Conservation (phyloP, 2,797 vertebrate genomes). For the Lacerta agilis region DNA sequence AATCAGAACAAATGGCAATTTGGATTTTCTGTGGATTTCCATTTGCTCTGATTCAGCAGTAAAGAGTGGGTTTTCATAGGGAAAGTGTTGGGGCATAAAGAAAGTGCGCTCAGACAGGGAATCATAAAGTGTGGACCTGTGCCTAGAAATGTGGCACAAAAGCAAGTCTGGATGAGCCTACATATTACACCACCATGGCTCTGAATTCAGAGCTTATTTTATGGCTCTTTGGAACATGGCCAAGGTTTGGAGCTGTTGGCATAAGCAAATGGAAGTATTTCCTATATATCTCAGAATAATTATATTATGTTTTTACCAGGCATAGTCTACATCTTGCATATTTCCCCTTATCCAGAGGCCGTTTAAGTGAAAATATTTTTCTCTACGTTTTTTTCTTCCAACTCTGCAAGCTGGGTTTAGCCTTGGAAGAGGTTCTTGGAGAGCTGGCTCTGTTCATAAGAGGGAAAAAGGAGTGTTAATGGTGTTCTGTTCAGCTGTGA, state of each 20-base stretch:
- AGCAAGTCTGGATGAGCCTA: too few species aligned
- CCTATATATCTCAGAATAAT: background rate
- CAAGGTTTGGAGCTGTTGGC: conserved; percentile 7
- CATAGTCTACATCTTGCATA: background rate
- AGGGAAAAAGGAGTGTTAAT: background rate
- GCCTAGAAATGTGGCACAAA: too few species aligned
- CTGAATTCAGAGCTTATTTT: background rate
- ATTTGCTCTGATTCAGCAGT: too few species aligned
- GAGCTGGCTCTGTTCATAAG: background rate
- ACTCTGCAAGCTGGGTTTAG: conserved; percentile 12
- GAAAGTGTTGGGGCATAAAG: too few species aligned
- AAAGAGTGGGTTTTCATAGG: too few species aligned
- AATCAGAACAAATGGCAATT: too few species aligned
- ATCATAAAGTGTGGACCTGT: too few species aligned
- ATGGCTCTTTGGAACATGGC: background rate
- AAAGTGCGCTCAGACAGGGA: too few species aligned
- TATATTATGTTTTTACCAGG: background rate
- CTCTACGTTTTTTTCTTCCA: background rate
- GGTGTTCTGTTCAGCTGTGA: background rate
- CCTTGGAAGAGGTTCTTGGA: conserved; percentile 7
- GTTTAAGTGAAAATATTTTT: background rate
- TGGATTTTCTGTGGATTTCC: too few species aligned
- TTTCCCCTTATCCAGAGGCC: background rate
- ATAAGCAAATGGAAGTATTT: background rate
- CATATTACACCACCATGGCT: background rate